Evolutionary conservation across 2,888 invertebrate genomes (phyloP).

Genomic region (Lasius fuliginosus): DNA sequence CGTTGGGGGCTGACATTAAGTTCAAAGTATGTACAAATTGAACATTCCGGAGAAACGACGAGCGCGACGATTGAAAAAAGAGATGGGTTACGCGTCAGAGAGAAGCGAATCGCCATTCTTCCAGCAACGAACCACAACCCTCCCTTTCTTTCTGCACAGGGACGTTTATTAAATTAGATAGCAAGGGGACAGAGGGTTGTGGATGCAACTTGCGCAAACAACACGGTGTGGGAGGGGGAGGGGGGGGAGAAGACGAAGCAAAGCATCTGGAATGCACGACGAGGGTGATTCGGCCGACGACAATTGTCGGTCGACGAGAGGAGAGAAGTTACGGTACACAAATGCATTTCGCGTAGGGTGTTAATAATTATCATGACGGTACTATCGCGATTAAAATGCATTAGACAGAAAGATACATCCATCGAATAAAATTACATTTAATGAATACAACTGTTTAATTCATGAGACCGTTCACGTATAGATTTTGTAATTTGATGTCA

Average conservation of each 20-base stretch:
- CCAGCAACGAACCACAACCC: conserved; percentile 56
- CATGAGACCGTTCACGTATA: background rate
- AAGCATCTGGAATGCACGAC: conserved; percentile 65
- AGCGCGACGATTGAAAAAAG: conserved; percentile 34
- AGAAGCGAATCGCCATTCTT: conserved; percentile 48
- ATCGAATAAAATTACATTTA: background rate
- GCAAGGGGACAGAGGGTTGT: conserved; percentile 53
- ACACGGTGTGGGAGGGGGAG: conserved; percentile 9
- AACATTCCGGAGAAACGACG: conserved; percentile 60
- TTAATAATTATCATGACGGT: conserved; percentile 41
- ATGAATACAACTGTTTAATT: conserved; percentile 32
- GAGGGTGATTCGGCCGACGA: conserved; percentile 43
- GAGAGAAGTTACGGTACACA: conserved; percentile 44
- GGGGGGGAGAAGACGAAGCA: conserved; percentile 37
- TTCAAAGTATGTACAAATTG: conserved; percentile 68
- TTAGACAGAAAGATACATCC: conserved; percentile 8
- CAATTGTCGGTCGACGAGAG: conserved; percentile 10
- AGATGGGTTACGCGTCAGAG: conserved; percentile 33
- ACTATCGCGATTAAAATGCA: conserved; percentile 43
- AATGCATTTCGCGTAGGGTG: conserved; percentile 43
- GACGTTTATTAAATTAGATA: conserved; percentile 76
- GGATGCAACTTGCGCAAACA: conserved; percentile 53
- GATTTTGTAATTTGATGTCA: conserved; percentile 19
- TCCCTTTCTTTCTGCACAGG: conserved; percentile 43
- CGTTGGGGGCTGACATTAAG: conserved; percentile 60